Base-by-base conservation (phyloP, 2,797 vertebrate genomes). In the Xiphorhynchus erythropygius region DNA sequence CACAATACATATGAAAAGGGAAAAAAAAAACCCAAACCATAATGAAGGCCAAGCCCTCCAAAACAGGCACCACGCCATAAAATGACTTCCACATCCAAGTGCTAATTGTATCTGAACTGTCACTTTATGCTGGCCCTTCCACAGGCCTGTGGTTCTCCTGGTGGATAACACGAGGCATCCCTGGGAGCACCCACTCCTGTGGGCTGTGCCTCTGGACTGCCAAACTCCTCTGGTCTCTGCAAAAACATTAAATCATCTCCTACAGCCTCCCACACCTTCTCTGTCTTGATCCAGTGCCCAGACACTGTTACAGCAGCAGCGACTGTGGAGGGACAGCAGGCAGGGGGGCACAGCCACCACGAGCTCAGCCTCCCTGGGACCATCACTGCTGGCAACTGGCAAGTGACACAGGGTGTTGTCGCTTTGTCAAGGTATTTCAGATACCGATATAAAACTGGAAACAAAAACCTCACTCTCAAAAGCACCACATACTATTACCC, bases 311-410 rank as follows among this genome's bases (percentile, higher is more conserved):
- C 12, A 55, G 70, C 62, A 76, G 84, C 73, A 64, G 47, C 1
- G 1, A 10, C 69, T 50, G 35, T 5, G 5, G 65, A 53, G 24
- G 39, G 44, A 44, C 19, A 57, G 71, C 50, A 37, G 30, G 32
- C 1, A 7, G 63, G 41, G 23, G 8, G 27, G 15, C 44, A 7
- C 1, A 2, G 63, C 84, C 5, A 1, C 7, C 2, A 2, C n/a
- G 17, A 42, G 47, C n/a, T 17, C 9, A 9, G 18, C 52, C 27
- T 71, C 46, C 19, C 35, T 0, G 0, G 13, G 7, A 73, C 25
- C 28, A 5, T 0, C 2, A 28, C 4, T 50, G 25, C 76, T 53
- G 33, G 32, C 3, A 7, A 67, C 63, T 9, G 52, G 32, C 1
- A 11, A 63, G 76, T 16, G 6, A 68, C 53, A 49, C 17, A 15